Percentiles rank a stretch among this genome's conserved stretches.
Evolutionary conservation across 2,113 vertebrate genomes (phyloP).

Genomic region (Tachycineta bicolor): DNA sequence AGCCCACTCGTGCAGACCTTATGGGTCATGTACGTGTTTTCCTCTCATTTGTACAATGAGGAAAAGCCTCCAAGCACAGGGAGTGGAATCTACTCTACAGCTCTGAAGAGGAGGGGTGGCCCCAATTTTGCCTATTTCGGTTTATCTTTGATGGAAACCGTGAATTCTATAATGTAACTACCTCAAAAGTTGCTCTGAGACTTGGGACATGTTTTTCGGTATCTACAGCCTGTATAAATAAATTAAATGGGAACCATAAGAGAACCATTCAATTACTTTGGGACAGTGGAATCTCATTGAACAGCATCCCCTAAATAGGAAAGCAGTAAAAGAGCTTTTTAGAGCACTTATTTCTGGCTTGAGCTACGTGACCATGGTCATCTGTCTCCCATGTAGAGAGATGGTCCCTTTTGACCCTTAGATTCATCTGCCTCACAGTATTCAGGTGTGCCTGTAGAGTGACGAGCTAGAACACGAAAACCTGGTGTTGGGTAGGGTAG

Average conservation of each 20-base stretch:
- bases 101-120: not conserved
- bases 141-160: not conserved
- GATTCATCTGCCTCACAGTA: not conserved
- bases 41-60: not conserved
- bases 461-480: not conserved
- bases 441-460: not conserved
- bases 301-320: constrained; percentile 20
- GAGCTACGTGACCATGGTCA: not conserved
- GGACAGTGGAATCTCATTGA: constrained; percentile 2
- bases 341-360: constrained; percentile 10
- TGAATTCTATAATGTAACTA: not conserved
- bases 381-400: not conserved
- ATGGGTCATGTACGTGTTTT: not conserved
- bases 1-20: not conserved
- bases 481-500: not conserved
- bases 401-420: not conserved
- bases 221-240: not conserved
- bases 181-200: not conserved
- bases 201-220: not conserved
- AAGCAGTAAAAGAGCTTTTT: not conserved
- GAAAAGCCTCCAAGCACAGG: not conserved
- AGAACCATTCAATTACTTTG: not conserved
- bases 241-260: not conserved
- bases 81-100: not conserved
- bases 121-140: not conserved